phyloP scores from a whole-genome alignment of 2,797 vertebrate species.

The Sciurus vulgaris region DNA sequence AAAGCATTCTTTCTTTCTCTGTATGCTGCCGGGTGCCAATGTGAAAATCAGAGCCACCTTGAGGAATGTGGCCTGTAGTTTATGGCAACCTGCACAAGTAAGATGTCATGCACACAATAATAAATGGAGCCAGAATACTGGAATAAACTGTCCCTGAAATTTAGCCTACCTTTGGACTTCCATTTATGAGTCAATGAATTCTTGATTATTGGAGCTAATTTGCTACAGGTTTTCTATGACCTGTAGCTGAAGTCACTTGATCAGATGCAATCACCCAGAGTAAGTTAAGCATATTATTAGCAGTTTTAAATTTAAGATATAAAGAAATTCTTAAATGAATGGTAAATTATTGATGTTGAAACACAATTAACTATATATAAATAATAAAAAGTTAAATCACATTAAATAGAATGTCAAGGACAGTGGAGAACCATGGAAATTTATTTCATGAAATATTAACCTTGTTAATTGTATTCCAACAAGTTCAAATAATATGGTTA shows the following conservation, averaged over 20 bases:
- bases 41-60: neutral
- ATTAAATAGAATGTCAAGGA: neutral
- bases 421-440: neutral
- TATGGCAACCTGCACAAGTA: neutral
- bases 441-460: constrained; percentile 22
- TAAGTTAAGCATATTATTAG: neutral
- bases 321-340: neutral
- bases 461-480: neutral
- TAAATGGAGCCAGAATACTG: neutral
- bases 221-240: constrained; percentile 26
- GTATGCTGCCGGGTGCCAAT: neutral
- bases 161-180: neutral
- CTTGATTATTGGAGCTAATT: neutral
- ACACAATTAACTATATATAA: neutral
- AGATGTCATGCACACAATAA: neutral
- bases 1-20: neutral
- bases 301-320: neutral
- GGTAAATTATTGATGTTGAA: constrained; percentile 1
- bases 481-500: neutral
- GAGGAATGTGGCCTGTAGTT: neutral
- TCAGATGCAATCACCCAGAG: neutral
- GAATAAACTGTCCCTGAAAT: constrained; percentile 25
- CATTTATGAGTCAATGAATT: neutral
- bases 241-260: neutral
- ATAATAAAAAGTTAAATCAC: neutral